These are phyloP conservation scores for Aspidiotus destructor DNA, from an alignment of 2,888 invertebrate genomes.

Conservation along the genomic window DNA sequence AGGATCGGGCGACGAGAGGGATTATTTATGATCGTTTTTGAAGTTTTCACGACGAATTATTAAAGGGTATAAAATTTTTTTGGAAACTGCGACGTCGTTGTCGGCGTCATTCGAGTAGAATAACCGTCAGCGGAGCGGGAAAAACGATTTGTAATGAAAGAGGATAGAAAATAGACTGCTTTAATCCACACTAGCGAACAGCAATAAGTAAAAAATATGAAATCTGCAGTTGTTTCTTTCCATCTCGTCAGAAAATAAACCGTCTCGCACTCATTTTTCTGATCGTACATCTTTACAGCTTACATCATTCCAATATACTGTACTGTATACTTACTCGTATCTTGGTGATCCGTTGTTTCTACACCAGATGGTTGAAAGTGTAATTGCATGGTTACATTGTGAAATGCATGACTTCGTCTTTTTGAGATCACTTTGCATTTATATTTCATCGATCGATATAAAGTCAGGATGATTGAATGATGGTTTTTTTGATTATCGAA, in stretches of 20 bases:
- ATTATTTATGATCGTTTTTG: conserved; percentile 32
- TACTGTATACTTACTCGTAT: no score
- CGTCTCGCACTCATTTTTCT: not conserved
- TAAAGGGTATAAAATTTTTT: conserved; percentile 32
- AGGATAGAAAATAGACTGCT: conserved; percentile 14
- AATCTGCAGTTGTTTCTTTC: conserved; percentile 25
- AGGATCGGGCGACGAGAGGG: conserved; percentile 10
- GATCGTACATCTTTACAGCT: no score
- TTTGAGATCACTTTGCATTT: no score
- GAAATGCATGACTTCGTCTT: no score
- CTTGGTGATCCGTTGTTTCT: no score
- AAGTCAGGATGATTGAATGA: no score
- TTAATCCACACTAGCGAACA: conserved; percentile 10
- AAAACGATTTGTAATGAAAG: conserved; percentile 31
- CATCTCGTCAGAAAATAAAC: conserved; percentile 18
- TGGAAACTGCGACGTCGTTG: conserved; percentile 28
- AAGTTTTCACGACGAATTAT: conserved; percentile 32
- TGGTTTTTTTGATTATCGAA: no score
- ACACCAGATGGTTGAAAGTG: no score
- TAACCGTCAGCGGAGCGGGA: conserved; percentile 24
- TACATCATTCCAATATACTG: no score
- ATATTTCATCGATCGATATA: no score
- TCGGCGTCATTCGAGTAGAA: conserved; percentile 31
- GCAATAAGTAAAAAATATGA: not conserved
- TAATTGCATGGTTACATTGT: no score